phyloP scores from a whole-genome alignment of 2,797 vertebrate genomes.

The Coccyzus lansbergi region DNA sequence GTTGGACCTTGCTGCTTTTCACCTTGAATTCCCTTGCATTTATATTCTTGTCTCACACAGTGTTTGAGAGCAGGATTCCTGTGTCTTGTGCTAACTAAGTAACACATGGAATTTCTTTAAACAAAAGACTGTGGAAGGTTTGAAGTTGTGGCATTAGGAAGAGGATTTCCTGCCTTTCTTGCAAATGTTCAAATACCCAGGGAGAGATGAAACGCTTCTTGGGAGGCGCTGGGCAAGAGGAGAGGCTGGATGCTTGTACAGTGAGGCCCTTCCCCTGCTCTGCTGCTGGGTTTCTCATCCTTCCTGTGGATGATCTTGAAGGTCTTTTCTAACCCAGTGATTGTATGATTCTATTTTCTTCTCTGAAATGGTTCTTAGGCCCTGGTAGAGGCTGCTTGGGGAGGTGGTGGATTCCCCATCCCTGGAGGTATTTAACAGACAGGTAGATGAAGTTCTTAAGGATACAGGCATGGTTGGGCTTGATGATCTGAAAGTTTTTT shows the following conservation, averaged over 20 bases:
- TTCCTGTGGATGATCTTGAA: too few species aligned
- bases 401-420: too few species aligned
- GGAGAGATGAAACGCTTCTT: accelerated
- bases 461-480: too few species aligned
- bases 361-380: too few species aligned
- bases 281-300: background rate
- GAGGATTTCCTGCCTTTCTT: constrained; percentile 6
- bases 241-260: background rate
- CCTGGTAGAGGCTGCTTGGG: too few species aligned
- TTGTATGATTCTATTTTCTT: too few species aligned
- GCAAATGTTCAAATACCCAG: background rate
- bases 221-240: background rate
- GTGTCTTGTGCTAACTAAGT: background rate
- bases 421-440: too few species aligned
- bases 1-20: background rate
- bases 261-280: accelerated
- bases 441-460: too few species aligned
- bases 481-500: too few species aligned
- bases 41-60: accelerated
- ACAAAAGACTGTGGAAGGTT: background rate
- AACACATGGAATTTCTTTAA: background rate
- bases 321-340: too few species aligned
- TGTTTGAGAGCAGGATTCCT: accelerated
- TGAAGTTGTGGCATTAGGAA: background rate
- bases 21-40: accelerated